phyloP scores from a whole-genome alignment of 2,113 vertebrate genomes.

The Rostratula benghalensis region DNA sequence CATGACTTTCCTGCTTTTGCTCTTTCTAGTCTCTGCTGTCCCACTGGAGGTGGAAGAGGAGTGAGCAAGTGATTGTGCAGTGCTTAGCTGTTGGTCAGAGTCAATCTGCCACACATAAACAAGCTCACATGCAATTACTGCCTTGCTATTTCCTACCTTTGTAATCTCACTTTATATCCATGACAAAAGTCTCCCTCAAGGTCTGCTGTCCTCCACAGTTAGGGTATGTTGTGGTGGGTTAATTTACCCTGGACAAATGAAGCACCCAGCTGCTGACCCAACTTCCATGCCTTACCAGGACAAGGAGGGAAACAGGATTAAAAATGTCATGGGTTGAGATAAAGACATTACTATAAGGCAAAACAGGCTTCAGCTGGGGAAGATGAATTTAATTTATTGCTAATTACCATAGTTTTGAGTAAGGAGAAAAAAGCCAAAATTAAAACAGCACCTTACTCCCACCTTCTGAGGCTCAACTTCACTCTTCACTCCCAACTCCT shows the following conservation, averaged over 20 bases:
- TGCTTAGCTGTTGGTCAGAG: background rate
- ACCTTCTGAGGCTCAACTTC: background rate
- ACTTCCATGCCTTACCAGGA: background rate
- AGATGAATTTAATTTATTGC: background rate
- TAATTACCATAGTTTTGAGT: background rate
- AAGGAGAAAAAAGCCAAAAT: background rate
- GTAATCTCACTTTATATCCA: background rate
- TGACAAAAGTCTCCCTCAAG: background rate
- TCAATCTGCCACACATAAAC: no score
- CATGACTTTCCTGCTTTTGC: background rate
- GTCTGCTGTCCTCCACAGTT: background rate
- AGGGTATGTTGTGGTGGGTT: background rate
- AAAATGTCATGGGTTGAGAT: background rate
- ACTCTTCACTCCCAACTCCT: background rate
- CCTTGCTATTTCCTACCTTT: background rate
- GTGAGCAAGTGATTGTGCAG: accelerated
- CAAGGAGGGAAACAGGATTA: background rate
- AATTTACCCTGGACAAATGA: background rate
- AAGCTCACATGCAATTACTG: background rate
- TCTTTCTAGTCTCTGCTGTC: background rate
- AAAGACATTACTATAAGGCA: background rate
- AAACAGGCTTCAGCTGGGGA: background rate
- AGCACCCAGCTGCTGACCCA: background rate
- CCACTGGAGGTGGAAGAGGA: background rate
- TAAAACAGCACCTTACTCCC: background rate